phyloP scores from a whole-genome alignment of 2,797 vertebrate species.

The Arnoldichthys spilopterus region DNA sequence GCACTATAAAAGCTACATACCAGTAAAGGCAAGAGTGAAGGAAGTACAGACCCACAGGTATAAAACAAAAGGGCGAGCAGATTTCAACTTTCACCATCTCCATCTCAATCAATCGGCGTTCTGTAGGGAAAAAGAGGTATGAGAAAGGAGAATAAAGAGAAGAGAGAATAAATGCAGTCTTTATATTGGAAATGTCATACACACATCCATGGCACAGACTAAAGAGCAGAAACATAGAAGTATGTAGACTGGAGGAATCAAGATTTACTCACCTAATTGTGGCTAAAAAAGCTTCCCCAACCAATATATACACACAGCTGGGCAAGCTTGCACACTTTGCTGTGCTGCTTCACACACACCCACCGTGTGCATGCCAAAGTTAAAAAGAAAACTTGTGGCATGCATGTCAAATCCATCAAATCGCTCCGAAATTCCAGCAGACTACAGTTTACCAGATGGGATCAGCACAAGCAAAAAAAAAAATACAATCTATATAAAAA shows the following conservation, averaged over 20 bases:
- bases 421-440: slow-evolving; percentile 71
- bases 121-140: too few relatives aligned
- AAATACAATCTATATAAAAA: slow-evolving; percentile 30
- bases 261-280: slow-evolving; percentile 42
- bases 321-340: slow-evolving; percentile 62
- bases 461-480: slow-evolving; percentile 43
- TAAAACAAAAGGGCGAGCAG: background rate
- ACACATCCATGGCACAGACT: too few relatives aligned
- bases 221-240: background rate
- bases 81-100: background rate
- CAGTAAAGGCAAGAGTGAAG: slow-evolving; percentile 2
- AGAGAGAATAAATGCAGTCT: background rate
- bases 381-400: slow-evolving; percentile 59
- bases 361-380: slow-evolving; percentile 53
- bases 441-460: slow-evolving; percentile 48
- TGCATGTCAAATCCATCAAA: slow-evolving; percentile 75
- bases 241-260: background rate
- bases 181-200: background rate
- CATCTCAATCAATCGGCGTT: background rate
- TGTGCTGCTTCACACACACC: slow-evolving; percentile 66
- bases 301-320: slow-evolving; percentile 73
- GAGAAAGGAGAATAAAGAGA: background rate
- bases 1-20: slow-evolving; percentile 30
- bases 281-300: slow-evolving; percentile 57
- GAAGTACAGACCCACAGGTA: slow-evolving; percentile 1